Evolutionary conservation across 2,888 invertebrate species (phyloP).

Genomic region (Conistra vaccinii): DNA sequence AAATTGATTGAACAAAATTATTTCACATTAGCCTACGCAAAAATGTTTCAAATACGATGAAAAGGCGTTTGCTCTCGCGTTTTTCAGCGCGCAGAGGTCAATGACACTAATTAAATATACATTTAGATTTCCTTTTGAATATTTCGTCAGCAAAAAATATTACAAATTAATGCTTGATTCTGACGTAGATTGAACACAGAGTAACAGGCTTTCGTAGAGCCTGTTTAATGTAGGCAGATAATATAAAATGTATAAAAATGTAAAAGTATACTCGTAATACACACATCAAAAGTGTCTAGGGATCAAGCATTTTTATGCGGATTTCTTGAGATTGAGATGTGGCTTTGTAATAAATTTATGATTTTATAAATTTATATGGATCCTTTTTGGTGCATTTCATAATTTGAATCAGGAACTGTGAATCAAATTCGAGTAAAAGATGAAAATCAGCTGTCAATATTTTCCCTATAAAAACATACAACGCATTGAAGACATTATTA

Average conservation of each 20-base stretch:
- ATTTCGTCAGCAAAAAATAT: slow-evolving; percentile 38
- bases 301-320: too few relatives aligned
- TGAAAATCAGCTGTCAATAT: too few relatives aligned
- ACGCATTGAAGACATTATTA: too few relatives aligned
- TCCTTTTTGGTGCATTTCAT: too few relatives aligned
- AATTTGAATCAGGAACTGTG: too few relatives aligned
- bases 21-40: neutral
- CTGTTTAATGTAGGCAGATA: neutral
- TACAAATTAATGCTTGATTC: slow-evolving; percentile 39
- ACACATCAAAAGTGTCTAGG: too few relatives aligned
- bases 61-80: slow-evolving; percentile 3
- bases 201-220: neutral
- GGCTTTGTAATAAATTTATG: too few relatives aligned
- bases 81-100: slow-evolving; percentile 28
- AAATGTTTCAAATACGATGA: slow-evolving; percentile 7
- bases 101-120: slow-evolving; percentile 36
- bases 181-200: slow-evolving; percentile 22
- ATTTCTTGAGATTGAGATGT: too few relatives aligned
- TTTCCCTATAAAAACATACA: too few relatives aligned
- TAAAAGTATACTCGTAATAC: neutral
- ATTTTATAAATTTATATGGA: too few relatives aligned
- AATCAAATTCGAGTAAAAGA: too few relatives aligned
- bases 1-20: neutral
- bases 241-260: slow-evolving; percentile 8
- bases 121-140: slow-evolving; percentile 31